A percentile compares a stretch with the other conserved stretches of the same genome.
Conservation (phyloP, 2,113 vertebrate species). For the Arvicanthis niloticus region DNA sequence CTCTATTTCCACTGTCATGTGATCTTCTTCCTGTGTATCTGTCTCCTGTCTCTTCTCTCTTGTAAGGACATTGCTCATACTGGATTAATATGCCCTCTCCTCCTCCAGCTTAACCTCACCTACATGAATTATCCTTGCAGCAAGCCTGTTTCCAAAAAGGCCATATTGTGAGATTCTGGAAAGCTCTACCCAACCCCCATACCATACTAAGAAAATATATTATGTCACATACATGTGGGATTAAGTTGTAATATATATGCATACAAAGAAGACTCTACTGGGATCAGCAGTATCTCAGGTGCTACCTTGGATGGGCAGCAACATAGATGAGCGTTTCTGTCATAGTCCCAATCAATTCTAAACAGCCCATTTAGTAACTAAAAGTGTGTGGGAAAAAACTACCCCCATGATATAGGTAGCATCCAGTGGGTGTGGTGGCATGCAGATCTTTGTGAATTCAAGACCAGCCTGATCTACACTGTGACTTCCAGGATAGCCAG, state of each 20-base stretch:
- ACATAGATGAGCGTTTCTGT: background rate
- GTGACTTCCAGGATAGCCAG: background rate
- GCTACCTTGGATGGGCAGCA: background rate
- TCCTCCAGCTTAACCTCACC: background rate
- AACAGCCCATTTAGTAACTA: background rate
- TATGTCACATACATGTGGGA: background rate
- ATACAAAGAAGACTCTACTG: fast-evolving
- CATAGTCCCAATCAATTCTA: background rate
- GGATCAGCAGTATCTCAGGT: background rate
- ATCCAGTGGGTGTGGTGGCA: background rate
- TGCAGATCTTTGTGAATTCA: background rate
- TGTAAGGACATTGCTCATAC: background rate
- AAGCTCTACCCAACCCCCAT: background rate
- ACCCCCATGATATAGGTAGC: fast-evolving
- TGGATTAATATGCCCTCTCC: background rate
- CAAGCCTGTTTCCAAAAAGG: background rate
- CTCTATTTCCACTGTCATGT: background rate
- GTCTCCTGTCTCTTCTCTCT: background rate
- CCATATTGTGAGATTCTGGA: background rate
- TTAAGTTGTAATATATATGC: background rate
- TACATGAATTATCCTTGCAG: background rate
- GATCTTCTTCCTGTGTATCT: background rate
- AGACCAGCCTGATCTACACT: background rate
- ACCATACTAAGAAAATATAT: background rate
- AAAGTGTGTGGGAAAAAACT: background rate